Conservation (phyloP, 2,113 vertebrate genomes). For the Mobula birostris region DNA sequence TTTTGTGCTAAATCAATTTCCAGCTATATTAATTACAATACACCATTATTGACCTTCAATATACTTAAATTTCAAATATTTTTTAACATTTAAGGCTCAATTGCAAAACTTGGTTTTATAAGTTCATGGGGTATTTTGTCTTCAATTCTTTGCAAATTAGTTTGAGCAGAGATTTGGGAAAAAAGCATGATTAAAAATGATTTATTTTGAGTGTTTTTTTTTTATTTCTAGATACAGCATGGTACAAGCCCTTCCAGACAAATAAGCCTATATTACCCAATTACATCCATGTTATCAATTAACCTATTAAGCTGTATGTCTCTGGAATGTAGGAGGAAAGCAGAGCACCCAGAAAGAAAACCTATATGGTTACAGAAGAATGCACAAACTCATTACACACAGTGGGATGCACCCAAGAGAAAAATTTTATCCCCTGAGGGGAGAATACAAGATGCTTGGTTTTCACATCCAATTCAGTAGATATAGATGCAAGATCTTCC, state of each 20-base stretch:
- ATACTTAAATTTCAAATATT: not conserved
- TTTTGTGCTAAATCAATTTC: not conserved
- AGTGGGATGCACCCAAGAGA: not conserved
- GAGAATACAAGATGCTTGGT: not conserved
- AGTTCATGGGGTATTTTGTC: not conserved
- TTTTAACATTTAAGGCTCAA: not conserved
- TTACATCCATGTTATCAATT: too few species aligned
- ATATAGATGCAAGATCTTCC: not conserved
- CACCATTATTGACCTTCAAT: not conserved
- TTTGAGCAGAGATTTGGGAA: not conserved
- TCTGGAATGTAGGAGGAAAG: too few species aligned
- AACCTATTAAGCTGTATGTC: too few species aligned
- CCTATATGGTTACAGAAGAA: too few species aligned
- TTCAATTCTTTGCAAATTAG: not conserved
- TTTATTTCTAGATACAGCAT: too few species aligned
- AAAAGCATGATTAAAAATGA: not conserved
- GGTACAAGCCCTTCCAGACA: too few species aligned
- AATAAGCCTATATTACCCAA: too few species aligned
- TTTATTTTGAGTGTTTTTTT: not conserved
- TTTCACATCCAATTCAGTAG: not conserved
- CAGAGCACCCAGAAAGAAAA: too few species aligned
- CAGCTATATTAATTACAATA: not conserved
- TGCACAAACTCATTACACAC: too few species aligned
- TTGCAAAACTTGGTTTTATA: not conserved
- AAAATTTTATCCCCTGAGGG: not conserved